Percentiles rank a stretch among this genome's conserved stretches.
phyloP scores from a whole-genome alignment of 2,113 vertebrate species.

The Oenanthe oenanthe region DNA sequence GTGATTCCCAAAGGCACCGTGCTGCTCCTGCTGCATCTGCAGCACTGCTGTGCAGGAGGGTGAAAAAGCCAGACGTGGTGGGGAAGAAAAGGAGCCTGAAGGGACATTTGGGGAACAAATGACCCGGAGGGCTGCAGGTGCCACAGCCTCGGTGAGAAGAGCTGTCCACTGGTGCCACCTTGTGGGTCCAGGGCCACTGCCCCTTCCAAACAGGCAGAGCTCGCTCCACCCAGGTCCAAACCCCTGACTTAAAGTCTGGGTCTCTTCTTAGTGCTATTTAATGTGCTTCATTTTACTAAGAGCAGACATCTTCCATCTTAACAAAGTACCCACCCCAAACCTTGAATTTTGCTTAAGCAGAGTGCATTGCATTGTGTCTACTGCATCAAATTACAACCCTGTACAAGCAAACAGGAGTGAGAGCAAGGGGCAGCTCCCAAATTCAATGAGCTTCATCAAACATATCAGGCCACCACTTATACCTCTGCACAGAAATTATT shows the following conservation, averaged over 20 bases:
- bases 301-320: background rate
- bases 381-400: background rate
- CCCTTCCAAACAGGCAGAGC: background rate
- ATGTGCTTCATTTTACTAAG: background rate
- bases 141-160: background rate
- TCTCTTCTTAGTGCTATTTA: background rate
- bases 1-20: background rate
- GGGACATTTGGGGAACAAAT: accelerated
- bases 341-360: background rate
- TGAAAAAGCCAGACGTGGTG: background rate
- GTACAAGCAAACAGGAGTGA: background rate
- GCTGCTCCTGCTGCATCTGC: background rate
- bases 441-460: background rate
- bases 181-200: background rate
- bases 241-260: background rate
- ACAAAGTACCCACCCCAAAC: background rate
- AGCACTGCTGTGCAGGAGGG: accelerated
- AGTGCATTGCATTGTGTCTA: background rate
- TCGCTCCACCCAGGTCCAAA: background rate
- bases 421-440: background rate
- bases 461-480: background rate
- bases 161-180: conserved; percentile 54
- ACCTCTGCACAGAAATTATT: background rate
- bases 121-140: background rate
- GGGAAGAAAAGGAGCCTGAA: background rate